These are phyloP conservation scores for Drosophila stalkeri DNA, from an alignment of 2,888 invertebrate genomes.

Conservation along the genomic window DNA sequence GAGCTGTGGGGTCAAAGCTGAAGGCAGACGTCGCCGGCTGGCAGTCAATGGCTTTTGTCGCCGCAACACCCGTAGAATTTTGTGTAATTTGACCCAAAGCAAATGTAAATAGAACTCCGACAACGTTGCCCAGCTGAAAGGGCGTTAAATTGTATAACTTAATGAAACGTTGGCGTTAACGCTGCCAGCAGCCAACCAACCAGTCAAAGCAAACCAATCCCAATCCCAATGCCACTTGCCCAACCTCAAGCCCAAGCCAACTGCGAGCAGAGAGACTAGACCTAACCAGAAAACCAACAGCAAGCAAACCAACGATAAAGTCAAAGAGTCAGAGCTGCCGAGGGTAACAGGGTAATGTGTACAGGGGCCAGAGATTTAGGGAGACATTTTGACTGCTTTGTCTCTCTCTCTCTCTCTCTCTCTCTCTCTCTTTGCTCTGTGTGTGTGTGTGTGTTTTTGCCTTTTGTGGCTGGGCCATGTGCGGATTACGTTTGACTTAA, in stretches of 20 bases:
- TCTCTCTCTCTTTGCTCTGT: conserved; percentile 38
- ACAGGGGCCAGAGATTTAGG: conserved; percentile 22
- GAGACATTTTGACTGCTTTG: conserved; percentile 65
- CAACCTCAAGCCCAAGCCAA: conserved; percentile 24
- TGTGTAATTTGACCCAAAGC: conserved; percentile 85
- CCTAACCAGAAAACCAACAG: conserved; percentile 78
- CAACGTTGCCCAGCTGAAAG: conserved; percentile 64
- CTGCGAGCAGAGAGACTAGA: conserved; percentile 66
- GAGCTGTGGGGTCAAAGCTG: conserved; percentile 16
- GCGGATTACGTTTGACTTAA: conserved; percentile 84
- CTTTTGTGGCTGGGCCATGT: conserved; percentile 74
- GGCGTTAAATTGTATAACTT: conserved; percentile 83
- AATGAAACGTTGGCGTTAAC: conserved; percentile 77
- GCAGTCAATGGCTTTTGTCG: conserved; percentile 77
- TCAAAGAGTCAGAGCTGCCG: conserved; percentile 65
- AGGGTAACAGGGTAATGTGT: background rate
- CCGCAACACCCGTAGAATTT: conserved; percentile 80
- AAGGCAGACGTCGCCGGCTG: conserved; percentile 55
- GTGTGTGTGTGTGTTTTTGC: conserved; percentile 56
- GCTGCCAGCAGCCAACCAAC: conserved; percentile 7
- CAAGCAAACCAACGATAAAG: conserved; percentile 70
- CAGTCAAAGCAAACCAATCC: conserved; percentile 31
- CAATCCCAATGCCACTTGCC: conserved; percentile 12
- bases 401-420: conserved; percentile 47
- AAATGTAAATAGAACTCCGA: conserved; percentile 83